Conservation (phyloP, 2,888 invertebrate genomes). For the Pilophorus perplexus region DNA sequence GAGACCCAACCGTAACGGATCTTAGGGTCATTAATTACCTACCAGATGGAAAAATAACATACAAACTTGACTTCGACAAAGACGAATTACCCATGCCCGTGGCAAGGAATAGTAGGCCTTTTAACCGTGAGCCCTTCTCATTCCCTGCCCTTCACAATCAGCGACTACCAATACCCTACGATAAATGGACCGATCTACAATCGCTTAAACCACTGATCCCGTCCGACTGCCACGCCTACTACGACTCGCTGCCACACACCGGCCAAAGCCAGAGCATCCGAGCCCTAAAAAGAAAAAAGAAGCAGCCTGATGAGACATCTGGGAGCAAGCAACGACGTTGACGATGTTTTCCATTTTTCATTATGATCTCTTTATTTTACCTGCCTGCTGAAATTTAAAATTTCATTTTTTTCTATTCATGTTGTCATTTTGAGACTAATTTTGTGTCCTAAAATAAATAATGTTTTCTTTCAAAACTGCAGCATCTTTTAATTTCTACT, state of each 20-base stretch:
- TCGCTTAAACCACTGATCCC: constrained; percentile 51
- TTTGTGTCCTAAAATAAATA: too few species aligned
- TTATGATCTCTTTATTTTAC: too few species aligned
- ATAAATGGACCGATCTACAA: constrained; percentile 9
- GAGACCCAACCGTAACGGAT: constrained; percentile 40
- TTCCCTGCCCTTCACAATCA: constrained; percentile 8
- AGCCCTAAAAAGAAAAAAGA: too few species aligned
- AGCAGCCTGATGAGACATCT: too few species aligned
- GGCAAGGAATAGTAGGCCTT: background rate
- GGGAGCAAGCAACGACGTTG: too few species aligned
- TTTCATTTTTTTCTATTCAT: too few species aligned
- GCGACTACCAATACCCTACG: constrained; percentile 4
- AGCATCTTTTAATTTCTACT: too few species aligned
- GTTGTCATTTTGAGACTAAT: too few species aligned
- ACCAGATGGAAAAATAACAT: constrained; percentile 25
- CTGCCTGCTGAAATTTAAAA: too few species aligned
- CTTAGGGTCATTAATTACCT: constrained; percentile 30
- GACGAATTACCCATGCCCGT: constrained; percentile 4
- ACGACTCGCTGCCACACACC: constrained; percentile 11
- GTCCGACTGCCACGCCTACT: background rate
- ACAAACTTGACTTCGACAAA: constrained; percentile 37
- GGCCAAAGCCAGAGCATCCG: background rate
- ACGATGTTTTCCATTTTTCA: too few species aligned
- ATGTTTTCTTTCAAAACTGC: too few species aligned
- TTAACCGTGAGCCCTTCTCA: background rate